phyloP scores from a whole-genome alignment of 2,113 vertebrate genomes.

The Ciconia stormi region DNA sequence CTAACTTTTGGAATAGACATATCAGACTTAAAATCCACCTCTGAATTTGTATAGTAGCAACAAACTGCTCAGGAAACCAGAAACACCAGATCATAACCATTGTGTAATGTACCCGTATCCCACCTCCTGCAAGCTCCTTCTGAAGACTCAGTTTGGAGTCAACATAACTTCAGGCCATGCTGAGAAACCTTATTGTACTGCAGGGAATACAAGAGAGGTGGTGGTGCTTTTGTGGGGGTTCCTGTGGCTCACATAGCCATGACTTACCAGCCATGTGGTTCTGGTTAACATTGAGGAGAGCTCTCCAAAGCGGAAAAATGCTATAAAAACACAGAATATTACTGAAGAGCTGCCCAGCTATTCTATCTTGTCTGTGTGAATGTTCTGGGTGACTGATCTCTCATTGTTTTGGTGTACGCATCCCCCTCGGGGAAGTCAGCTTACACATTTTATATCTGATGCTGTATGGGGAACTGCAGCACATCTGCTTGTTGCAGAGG shows the following conservation, averaged over 20 bases:
- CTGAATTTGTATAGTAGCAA: neutral
- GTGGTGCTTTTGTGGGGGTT: neutral
- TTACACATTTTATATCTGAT: neutral
- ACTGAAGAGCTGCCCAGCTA: conserved; percentile 10
- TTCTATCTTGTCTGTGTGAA: conserved; percentile 11
- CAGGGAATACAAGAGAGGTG: neutral
- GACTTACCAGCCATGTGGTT: conserved; percentile 6
- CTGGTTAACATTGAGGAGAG: conserved; percentile 13
- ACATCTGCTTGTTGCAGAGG: neutral
- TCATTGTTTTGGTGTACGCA: neutral
- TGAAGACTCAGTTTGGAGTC: neutral
- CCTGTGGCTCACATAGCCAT: neutral
- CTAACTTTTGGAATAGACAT: neutral
- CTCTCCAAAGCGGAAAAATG: conserved; percentile 2
- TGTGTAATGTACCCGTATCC: neutral
- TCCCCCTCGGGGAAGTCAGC: neutral
- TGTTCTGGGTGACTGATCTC: neutral
- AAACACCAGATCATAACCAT: neutral
- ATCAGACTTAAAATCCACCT: neutral
- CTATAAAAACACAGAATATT: neutral
- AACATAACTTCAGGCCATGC: neutral
- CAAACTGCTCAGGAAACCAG: neutral
- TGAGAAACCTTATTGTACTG: neutral
- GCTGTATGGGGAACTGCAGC: neutral
- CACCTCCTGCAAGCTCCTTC: neutral